Percentiles rank a stretch among this genome's conserved stretches.
These are phyloP conservation scores for Xestia ashworthii DNA, from an alignment of 2,888 invertebrate genomes.

Conservation along the genomic window DNA sequence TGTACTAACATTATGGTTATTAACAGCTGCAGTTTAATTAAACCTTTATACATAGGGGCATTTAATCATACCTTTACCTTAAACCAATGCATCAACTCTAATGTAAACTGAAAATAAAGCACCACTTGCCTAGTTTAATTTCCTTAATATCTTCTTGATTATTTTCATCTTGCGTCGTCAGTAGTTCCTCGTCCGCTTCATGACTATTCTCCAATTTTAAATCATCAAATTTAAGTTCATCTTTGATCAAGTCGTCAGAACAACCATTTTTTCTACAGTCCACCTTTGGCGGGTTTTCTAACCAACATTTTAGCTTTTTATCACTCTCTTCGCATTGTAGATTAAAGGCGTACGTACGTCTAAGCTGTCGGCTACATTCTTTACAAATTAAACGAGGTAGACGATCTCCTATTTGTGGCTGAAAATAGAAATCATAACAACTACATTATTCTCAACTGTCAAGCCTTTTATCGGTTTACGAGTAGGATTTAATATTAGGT, in stretches of 20 bases:
- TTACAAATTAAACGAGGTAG: constrained; percentile 84
- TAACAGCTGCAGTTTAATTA: background rate
- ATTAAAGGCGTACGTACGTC: constrained; percentile 81
- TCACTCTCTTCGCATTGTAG: constrained; percentile 83
- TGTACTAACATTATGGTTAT: background rate
- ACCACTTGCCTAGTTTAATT: constrained; percentile 74
- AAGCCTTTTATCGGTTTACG: background rate
- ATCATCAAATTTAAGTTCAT: constrained; percentile 49
- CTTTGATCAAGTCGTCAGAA: constrained; percentile 46
- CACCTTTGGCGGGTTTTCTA: constrained; percentile 60
- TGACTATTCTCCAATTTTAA: constrained; percentile 46
- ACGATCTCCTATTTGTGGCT: constrained; percentile 82
- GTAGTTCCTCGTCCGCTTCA: constrained; percentile 30
- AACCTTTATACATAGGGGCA: background rate
- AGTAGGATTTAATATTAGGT: constrained; percentile 37
- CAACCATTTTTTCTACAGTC: constrained; percentile 32
- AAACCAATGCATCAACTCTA: background rate
- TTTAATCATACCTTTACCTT: background rate
- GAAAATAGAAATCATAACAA: constrained; percentile 58
- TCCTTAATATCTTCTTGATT: constrained; percentile 64
- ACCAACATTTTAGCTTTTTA: constrained; percentile 71
- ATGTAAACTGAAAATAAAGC: background rate
- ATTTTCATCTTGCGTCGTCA: constrained; percentile 60
- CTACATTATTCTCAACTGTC: background rate
- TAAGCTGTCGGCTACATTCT: constrained; percentile 82